phyloP scores from a whole-genome alignment of 1,140 invertebrate genomes.

The Hyphantria cunea region DNA sequence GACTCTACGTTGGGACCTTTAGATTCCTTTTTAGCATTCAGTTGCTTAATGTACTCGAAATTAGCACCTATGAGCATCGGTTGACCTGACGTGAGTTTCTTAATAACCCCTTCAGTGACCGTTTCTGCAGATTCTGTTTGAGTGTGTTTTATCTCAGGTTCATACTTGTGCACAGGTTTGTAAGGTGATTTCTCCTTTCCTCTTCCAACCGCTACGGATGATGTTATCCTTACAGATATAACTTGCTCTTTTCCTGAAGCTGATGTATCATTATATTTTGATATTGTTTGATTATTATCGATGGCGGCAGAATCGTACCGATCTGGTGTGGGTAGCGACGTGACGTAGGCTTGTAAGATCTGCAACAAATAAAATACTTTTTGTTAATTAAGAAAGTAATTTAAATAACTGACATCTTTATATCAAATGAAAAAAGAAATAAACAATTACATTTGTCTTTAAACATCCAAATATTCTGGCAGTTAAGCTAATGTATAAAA shows the following conservation, averaged over 20 bases:
- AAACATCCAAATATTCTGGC: no score
- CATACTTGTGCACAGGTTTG: constrained; percentile 11
- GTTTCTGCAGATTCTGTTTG: background rate
- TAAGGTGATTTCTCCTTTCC: constrained; percentile 46
- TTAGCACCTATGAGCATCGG: constrained; percentile 65
- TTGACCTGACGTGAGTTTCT: constrained; percentile 41
- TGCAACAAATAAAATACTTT: constrained; percentile 62
- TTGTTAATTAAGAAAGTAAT: background rate
- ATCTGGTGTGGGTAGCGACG: constrained; percentile 46
- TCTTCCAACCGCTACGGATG: constrained; percentile 75
- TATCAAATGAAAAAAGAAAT: no score
- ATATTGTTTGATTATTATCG: constrained; percentile 17
- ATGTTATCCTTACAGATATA: constrained; percentile 79
- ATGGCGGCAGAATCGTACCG: constrained; percentile 26
- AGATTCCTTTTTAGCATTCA: constrained; percentile 68
- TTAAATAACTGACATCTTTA: no score
- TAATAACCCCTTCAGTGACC: constrained; percentile 13
- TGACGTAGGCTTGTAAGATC: constrained; percentile 58
- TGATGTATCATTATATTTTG: constrained; percentile 47
- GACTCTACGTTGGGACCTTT: constrained; percentile 48
- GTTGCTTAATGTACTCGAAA: constrained; percentile 70
- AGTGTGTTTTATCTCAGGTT: background rate
- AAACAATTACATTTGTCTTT: no score
- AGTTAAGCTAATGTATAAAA: no score
- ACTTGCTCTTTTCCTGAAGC: constrained; percentile 60